phyloP scores from a whole-genome alignment of 2,888 invertebrate species.

The Diaprepes abbreviatus region DNA sequence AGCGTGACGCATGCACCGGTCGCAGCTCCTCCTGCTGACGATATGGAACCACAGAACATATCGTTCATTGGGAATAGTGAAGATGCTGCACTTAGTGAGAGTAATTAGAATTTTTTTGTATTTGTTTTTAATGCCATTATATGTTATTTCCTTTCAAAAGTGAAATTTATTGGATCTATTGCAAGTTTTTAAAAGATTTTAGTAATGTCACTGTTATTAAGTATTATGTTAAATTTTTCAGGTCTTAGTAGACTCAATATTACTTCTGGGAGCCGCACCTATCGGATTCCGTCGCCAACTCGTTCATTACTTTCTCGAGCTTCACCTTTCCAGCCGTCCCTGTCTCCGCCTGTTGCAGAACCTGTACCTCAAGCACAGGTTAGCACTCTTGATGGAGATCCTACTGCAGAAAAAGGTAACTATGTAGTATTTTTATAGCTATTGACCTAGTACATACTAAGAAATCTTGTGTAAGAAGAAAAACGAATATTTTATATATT shows the following conservation, averaged over 20 bases:
- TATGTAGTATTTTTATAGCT: too few species aligned
- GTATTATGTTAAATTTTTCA: slow-evolving; percentile 60
- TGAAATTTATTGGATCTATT: too few species aligned
- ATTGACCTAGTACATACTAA: too few species aligned
- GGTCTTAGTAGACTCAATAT: slow-evolving; percentile 85
- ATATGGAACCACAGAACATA: slow-evolving; percentile 94
- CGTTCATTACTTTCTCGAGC: slow-evolving; percentile 79
- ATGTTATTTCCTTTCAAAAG: too few species aligned
- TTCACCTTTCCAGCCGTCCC: slow-evolving; percentile 70
- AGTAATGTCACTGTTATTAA: too few species aligned
- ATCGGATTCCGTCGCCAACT: slow-evolving; percentile 91
- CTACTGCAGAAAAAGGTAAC: slow-evolving; percentile 73
- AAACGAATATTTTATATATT: too few species aligned
- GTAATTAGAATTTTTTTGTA: too few species aligned
- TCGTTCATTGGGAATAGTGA: slow-evolving; percentile 87
- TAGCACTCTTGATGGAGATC: slow-evolving; percentile 69
- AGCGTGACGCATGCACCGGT: slow-evolving; percentile 72
- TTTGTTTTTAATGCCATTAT: too few species aligned
- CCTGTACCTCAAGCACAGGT: slow-evolving; percentile 54
- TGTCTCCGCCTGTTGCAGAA: slow-evolving; percentile 57
- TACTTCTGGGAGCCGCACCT: slow-evolving; percentile 88
- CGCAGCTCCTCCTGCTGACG: slow-evolving; percentile 80
- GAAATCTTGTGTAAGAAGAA: too few species aligned
- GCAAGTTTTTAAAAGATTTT: too few species aligned
- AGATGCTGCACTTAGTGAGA: slow-evolving; percentile 67